Percentiles rank a stretch among this genome's conserved stretches.
Evolutionary conservation across 2,797 vertebrate genomes (phyloP).

Genomic region (Peromyscus melanophrys): DNA sequence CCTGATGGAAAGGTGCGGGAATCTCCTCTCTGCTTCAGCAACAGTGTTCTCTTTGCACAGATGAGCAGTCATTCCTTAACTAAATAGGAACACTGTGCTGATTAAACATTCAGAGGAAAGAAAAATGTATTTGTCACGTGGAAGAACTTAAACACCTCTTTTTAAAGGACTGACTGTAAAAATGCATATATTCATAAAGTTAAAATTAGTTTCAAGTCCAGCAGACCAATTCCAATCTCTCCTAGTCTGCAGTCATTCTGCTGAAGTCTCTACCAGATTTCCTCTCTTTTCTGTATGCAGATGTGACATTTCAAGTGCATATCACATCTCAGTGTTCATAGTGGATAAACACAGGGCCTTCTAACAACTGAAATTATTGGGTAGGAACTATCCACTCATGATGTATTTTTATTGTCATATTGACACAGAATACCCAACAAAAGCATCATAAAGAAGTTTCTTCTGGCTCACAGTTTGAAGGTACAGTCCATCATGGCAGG

Average conservation of each 20-base stretch:
- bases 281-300: conserved; percentile 45
- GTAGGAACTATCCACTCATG: background rate
- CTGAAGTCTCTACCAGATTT: background rate
- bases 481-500: background rate
- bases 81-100: background rate
- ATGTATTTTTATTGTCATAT: background rate
- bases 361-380: conserved; percentile 10
- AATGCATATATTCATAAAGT: conserved; percentile 41
- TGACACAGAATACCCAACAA: background rate
- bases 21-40: background rate
- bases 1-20: background rate
- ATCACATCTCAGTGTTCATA: background rate
- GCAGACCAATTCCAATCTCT: background rate
- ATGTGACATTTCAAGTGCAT: conserved; percentile 10
- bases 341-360: conserved; percentile 38
- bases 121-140: conserved; percentile 46
- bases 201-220: conserved; percentile 56
- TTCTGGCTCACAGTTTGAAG: background rate
- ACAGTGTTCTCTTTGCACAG: background rate
- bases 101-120: conserved; percentile 55
- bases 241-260: background rate
- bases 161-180: conserved; percentile 29
- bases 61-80: background rate
- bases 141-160: conserved; percentile 61
- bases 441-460: background rate